Base-by-base conservation (phyloP, 2,797 vertebrate species). In the Arctocebus calabarensis region DNA sequence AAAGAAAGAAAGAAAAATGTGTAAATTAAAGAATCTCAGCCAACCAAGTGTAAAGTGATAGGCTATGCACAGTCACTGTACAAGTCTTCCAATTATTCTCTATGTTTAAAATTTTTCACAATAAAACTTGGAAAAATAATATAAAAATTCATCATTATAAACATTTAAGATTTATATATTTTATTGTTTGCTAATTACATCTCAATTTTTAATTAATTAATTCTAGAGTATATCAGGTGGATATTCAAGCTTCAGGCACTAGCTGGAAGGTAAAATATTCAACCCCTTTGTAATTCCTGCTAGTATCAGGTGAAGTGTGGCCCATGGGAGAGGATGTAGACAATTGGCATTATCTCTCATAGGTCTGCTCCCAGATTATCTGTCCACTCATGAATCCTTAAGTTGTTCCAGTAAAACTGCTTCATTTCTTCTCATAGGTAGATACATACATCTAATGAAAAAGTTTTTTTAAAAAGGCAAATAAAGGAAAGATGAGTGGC, bases 101-200 rank as follows among this genome's bases (percentile, higher is more conserved):
- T 77, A 19, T 84, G 29, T 78, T 79, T 57, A 29, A 75, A 90
- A 62, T 7, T 57, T 71, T 95, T 92, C 55, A 48, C n/a, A 78
- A 66, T 79, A 59, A 79, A 37, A 77, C 59, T 13, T 45, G 71
- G 71, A 93, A 93, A 48, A 93, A 16, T 48, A 34, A 45, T 13
- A 77, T 88, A 32, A 94, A 78, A 88, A 55, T 4, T 90, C 10
- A 86, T 79, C 16, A 14, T 74, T 93, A 82, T 52, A 43, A 90
- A 77, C 12, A n/a, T 3, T 34, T 52, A 45, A 4, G 8, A n/a
- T 57, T 37, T 79, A 2, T 71, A 8, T 71, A 17, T 66, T 43
- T 52, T 59, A 78, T 74, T 68, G 12, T 64, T 27, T 40, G 4
- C 82, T 71, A 62, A 90, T 45, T 25, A 62, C 48, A 59, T 45